These are phyloP conservation scores for Spondyliosoma cantharus DNA, from an alignment of 2,797 vertebrate genomes.

Conservation along the genomic window DNA sequence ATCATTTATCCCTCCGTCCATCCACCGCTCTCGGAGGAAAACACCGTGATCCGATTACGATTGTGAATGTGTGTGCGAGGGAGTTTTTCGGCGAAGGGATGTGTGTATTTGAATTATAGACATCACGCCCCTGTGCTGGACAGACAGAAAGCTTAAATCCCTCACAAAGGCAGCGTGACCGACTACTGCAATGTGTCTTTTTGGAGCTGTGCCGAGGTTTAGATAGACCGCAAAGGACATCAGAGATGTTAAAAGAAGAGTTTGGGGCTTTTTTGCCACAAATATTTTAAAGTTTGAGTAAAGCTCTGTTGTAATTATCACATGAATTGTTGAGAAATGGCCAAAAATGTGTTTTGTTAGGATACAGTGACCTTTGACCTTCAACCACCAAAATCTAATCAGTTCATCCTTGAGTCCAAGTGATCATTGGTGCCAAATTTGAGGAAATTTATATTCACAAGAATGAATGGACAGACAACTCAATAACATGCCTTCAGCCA, in stretches of 20 bases:
- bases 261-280: not conserved
- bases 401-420: too few species aligned
- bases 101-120: conserved; percentile 49
- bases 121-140: conserved; percentile 25
- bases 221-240: conserved; percentile 10
- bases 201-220: not conserved
- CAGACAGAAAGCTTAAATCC: conserved; percentile 49
- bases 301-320: too few species aligned
- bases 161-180: conserved; percentile 24
- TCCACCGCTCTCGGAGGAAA: conserved; percentile 44
- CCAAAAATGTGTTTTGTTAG: too few species aligned
- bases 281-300: too few species aligned
- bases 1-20: conserved; percentile 59
- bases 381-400: too few species aligned
- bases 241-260: not conserved
- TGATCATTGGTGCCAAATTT: too few species aligned
- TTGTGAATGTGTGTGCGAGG: conserved; percentile 32
- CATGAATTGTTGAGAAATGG: too few species aligned
- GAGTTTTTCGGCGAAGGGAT: conserved; percentile 8
- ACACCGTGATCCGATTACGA: conserved; percentile 64
- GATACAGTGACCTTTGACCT: too few species aligned
- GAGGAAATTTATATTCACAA: too few species aligned
- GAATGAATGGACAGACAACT: too few species aligned
- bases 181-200: conserved; percentile 23
- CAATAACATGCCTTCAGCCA: too few species aligned